Evolutionary conservation across 2,888 invertebrate species (phyloP).

Genomic region (Ochropacha duplaris): DNA sequence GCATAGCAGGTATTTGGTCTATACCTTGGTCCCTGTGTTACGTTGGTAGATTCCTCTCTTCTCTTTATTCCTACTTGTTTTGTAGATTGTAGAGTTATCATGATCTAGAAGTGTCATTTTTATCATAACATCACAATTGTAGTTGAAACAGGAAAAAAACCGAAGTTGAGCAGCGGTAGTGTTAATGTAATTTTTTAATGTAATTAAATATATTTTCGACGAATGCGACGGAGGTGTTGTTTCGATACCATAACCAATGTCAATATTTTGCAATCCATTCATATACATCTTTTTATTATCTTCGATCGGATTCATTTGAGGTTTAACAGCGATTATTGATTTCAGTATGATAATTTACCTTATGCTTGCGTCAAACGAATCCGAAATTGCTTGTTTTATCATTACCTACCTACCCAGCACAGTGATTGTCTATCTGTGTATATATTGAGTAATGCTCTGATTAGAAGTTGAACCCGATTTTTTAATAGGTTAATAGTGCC

Average conservation of each 20-base stretch:
- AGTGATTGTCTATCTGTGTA: too few species aligned
- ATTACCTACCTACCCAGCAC: too few species aligned
- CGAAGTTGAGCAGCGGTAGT: background rate
- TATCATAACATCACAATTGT: background rate
- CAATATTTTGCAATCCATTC: background rate
- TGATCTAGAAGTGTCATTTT: too few species aligned
- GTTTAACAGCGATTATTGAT: background rate
- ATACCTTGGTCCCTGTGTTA: conserved; percentile 21
- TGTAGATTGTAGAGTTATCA: conserved; percentile 6
- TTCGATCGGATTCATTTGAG: background rate
- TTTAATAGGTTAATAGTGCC: too few species aligned
- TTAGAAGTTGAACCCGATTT: too few species aligned
- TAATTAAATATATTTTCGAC: too few species aligned
- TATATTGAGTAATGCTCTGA: too few species aligned
- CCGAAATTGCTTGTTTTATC: background rate
- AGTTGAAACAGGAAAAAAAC: background rate
- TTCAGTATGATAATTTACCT: too few species aligned
- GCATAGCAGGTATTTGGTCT: conserved; percentile 56
- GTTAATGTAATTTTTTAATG: too few species aligned
- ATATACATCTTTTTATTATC: background rate
- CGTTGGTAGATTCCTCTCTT: conserved; percentile 9
- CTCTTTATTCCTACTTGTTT: conserved; percentile 13
- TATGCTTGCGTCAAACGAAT: background rate
- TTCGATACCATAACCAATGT: background rate
- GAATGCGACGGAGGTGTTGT: too few species aligned